Percentiles rank a stretch among this genome's conserved stretches.
These are phyloP conservation scores for Nemurella pictetii DNA, from an alignment of 2,888 invertebrate genomes.

Conservation along the genomic window DNA sequence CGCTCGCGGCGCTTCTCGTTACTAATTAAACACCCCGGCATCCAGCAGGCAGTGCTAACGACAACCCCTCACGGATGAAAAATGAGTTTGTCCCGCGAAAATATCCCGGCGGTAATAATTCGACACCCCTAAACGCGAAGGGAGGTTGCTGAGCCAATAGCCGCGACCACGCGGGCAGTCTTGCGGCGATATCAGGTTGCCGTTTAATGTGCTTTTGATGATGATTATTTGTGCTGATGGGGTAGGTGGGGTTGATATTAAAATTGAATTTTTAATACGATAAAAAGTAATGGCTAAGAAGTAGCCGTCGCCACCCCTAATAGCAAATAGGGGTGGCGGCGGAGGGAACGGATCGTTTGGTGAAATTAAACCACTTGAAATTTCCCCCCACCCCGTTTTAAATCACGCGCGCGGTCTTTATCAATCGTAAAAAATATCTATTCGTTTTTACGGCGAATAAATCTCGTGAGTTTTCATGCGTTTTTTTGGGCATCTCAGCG, in stretches of 20 bases:
- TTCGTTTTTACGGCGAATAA: constrained; percentile 7
- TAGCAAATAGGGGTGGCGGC: no score
- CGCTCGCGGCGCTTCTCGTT: no score
- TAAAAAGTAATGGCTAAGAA: constrained; percentile 17
- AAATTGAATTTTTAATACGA: constrained; percentile 27
- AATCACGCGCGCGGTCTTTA: not conserved
- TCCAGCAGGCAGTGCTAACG: not conserved
- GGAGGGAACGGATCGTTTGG: no score
- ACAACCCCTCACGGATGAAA: not conserved
- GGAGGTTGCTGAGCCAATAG: no score
- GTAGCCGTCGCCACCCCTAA: not conserved
- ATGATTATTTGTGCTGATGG: constrained; percentile 28
- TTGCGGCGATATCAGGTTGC: constrained; percentile 14
- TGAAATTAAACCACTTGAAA: constrained; percentile 10
- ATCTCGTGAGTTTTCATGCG: no score
- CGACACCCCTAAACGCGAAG: not conserved
- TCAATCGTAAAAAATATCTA: constrained; percentile 22
- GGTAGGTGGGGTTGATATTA: not conserved
- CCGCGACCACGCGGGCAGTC: no score
- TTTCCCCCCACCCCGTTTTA: not conserved
- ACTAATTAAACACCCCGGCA: not conserved
- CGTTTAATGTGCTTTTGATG: constrained; percentile 27
- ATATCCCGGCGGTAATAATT: not conserved
- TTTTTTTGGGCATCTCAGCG: no score
- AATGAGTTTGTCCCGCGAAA: not conserved